Evolutionary conservation across 2,113 vertebrate species (phyloP).

Genomic region (Delphinapterus leucas): DNA sequence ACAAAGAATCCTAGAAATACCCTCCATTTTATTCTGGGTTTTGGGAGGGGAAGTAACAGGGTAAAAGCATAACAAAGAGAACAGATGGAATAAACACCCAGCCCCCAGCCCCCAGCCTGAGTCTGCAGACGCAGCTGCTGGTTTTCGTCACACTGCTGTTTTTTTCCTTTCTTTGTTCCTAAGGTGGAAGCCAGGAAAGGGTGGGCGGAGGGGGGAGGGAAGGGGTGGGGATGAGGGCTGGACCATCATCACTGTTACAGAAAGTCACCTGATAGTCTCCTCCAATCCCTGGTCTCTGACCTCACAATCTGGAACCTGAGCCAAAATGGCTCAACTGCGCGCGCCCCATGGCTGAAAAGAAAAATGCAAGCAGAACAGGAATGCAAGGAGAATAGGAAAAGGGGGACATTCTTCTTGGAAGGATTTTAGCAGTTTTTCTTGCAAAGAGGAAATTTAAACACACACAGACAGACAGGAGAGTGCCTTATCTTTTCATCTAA

Average conservation of each 20-base stretch:
- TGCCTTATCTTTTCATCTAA: neutral
- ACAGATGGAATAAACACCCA: constrained; percentile 73
- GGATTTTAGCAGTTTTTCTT: constrained; percentile 38
- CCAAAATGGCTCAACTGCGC: constrained; percentile 93
- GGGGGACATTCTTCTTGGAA: neutral
- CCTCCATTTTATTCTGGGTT: constrained; percentile 43
- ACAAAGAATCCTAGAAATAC: constrained; percentile 54
- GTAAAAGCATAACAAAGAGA: constrained; percentile 56
- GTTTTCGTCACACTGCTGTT: constrained; percentile 73
- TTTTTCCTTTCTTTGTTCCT: constrained; percentile 83
- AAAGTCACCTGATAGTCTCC: constrained; percentile 80
- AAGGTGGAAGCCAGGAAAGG: constrained; percentile 86
- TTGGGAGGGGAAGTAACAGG: neutral
- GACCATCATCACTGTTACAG: constrained; percentile 65
- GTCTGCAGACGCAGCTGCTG: constrained; percentile 71
- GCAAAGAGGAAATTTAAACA: neutral
- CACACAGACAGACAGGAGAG: neutral
- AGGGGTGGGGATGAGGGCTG: constrained; percentile 61
- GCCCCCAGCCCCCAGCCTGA: constrained; percentile 63
- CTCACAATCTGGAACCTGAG: constrained; percentile 77
- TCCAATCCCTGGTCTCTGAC: constrained; percentile 83
- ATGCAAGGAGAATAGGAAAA: neutral
- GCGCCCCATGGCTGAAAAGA: constrained; percentile 86
- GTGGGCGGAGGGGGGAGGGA: constrained; percentile 77
- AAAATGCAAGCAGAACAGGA: constrained; percentile 57